Conservation (phyloP, 2,888 invertebrate species). For the Silvanus unidentatus region DNA sequence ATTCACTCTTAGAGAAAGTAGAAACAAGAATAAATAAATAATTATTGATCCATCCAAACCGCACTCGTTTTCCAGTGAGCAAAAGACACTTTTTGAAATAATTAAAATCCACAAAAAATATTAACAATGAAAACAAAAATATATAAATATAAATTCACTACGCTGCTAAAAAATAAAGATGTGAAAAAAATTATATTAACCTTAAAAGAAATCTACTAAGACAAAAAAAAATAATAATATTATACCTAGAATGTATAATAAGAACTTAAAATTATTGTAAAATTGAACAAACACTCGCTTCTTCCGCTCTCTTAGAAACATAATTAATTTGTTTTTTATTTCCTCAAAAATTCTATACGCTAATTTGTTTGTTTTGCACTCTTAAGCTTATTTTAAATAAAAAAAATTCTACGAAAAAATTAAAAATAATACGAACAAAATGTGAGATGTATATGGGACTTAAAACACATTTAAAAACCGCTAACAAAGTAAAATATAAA, state of each 20-base stretch:
- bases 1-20: not conserved
- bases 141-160: slow-evolving; percentile 45
- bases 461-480: too few species aligned
- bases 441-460: too few species aligned
- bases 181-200: slow-evolving; percentile 34
- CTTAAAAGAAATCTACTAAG: slow-evolving; percentile 38
- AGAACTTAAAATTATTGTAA: slow-evolving; percentile 37
- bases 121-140: slow-evolving; percentile 38
- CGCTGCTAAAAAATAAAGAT: slow-evolving; percentile 35
- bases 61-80: slow-evolving; percentile 8
- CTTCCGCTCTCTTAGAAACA: not conserved
- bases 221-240: slow-evolving; percentile 29
- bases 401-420: too few species aligned
- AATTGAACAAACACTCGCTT: slow-evolving; percentile 25
- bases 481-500: too few species aligned
- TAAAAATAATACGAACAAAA: too few species aligned
- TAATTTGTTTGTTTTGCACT: slow-evolving; percentile 15
- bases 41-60: too few species aligned
- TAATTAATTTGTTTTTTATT: too few species aligned
- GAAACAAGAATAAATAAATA: not conserved
- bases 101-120: slow-evolving; percentile 25
- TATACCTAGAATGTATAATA: slow-evolving; percentile 34
- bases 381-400: too few species aligned
- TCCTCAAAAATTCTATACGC: too few species aligned
- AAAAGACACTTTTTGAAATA: slow-evolving; percentile 17